Evolutionary conservation across 1,140 invertebrate genomes (phyloP).

Genomic region (Centruroides sculpturatus): DNA sequence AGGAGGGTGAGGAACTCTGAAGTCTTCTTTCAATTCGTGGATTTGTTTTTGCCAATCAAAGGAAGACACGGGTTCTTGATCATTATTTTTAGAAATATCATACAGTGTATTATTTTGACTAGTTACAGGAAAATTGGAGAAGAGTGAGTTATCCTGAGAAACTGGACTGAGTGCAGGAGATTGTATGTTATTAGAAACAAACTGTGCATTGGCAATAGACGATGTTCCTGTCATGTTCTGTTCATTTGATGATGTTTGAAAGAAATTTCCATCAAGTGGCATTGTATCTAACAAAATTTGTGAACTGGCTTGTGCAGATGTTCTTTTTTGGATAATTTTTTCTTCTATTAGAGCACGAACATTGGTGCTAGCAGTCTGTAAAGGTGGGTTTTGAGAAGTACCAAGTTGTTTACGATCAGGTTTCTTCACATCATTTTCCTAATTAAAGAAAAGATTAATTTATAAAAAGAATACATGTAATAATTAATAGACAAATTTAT

Average conservation of each 20-base stretch:
- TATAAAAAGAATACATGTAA: background rate
- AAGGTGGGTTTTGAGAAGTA: conserved; percentile 37
- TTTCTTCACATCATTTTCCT: conserved; percentile 74
- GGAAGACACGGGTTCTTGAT: background rate
- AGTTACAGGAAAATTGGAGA: conserved; percentile 6
- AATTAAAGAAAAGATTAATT: conserved; percentile 22
- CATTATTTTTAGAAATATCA: conserved; percentile 4
- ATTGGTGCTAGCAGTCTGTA: conserved; percentile 74
- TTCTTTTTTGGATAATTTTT: conserved; percentile 74
- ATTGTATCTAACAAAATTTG: no score
- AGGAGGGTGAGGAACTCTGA: conserved; percentile 16
- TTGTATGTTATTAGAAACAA: no score
- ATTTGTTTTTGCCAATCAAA: conserved; percentile 12
- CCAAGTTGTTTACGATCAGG: conserved; percentile 52
- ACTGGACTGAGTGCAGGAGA: conserved; percentile 9
- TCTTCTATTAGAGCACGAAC: conserved; percentile 77
- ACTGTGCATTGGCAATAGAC: no score
- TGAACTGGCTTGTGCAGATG: conserved; percentile 7
- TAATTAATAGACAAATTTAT: no score
- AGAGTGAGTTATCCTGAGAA: conserved; percentile 7
- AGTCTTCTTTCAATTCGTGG: conserved; percentile 9
- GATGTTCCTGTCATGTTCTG: no score
- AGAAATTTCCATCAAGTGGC: no score
- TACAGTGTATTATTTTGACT: conserved; percentile 4
- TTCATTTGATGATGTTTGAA: no score